A percentile compares a stretch with the other conserved stretches of the same genome.
These are phyloP conservation scores for Anguilla megastoma DNA, from an alignment of 2,797 vertebrate species.

Conservation along the genomic window DNA sequence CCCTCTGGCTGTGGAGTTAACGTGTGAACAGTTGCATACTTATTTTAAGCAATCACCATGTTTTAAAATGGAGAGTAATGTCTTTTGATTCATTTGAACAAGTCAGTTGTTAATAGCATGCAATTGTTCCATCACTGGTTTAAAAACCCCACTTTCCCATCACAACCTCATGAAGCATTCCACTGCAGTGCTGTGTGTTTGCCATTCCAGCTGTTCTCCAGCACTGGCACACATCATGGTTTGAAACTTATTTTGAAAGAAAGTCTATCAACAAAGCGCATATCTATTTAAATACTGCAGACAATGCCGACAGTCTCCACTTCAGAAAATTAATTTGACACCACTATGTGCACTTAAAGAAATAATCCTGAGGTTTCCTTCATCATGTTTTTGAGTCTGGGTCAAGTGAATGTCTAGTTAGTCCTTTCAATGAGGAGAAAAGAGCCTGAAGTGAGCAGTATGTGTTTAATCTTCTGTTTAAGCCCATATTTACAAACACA, in stretches of 20 bases:
- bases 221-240: not conserved
- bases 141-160: not conserved
- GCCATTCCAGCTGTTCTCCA: not conserved
- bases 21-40: not conserved
- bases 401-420: not conserved
- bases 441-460: not conserved
- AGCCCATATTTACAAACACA: constrained; percentile 2
- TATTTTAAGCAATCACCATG: not conserved
- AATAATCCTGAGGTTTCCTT: not conserved
- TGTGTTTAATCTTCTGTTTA: constrained; percentile 17
- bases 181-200: not conserved
- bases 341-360: not conserved
- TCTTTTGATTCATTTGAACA: not conserved
- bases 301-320: not conserved
- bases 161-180: not conserved
- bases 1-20: not conserved
- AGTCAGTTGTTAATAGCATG: not conserved
- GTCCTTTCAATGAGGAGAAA: not conserved
- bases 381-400: not conserved
- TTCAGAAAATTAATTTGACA: not conserved
- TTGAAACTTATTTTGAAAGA: not conserved
- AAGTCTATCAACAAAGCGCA: too few species aligned
- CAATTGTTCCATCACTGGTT: not conserved
- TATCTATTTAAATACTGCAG: not conserved
- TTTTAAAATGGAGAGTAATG: not conserved